These are phyloP conservation scores for Nasonovia ribisnigri DNA, from an alignment of 2,888 invertebrate genomes.

Conservation along the genomic window DNA sequence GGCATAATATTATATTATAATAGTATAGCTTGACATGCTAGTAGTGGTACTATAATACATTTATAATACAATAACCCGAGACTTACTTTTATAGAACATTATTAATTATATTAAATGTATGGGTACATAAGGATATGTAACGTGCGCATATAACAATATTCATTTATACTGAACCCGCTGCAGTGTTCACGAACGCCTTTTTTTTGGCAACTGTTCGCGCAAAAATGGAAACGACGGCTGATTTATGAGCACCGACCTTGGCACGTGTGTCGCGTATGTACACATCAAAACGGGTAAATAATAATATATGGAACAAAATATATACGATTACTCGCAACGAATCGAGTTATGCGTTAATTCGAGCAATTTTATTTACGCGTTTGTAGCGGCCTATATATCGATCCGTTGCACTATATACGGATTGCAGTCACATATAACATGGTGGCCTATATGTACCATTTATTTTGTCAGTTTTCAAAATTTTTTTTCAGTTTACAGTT, in stretches of 20 bases:
- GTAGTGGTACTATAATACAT: background rate
- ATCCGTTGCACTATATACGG: too few species aligned
- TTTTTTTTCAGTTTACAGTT: too few species aligned
- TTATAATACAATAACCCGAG: background rate
- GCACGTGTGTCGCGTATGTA: conserved; percentile 19
- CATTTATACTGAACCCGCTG: background rate
- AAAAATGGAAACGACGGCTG: conserved; percentile 23
- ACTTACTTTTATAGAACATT: background rate
- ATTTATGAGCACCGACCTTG: conserved; percentile 37
- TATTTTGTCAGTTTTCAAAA: too few species aligned
- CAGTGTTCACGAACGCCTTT: background rate
- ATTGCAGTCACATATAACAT: background rate
- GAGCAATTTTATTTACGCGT: background rate
- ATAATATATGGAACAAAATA: background rate
- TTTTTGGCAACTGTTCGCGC: conserved; percentile 43
- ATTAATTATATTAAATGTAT: background rate
- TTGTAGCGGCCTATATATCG: background rate
- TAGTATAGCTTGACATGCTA: background rate
- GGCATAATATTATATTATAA: background rate
- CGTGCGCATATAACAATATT: background rate
- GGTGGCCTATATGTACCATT: too few species aligned
- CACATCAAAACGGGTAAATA: background rate
- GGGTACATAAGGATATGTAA: background rate
- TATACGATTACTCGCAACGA: background rate
- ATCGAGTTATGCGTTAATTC: background rate